Evolutionary conservation across 1,140 invertebrate species (phyloP), one percentile per base, ranked within the genome.

Genomic region (Drosophila sp.): DNA sequence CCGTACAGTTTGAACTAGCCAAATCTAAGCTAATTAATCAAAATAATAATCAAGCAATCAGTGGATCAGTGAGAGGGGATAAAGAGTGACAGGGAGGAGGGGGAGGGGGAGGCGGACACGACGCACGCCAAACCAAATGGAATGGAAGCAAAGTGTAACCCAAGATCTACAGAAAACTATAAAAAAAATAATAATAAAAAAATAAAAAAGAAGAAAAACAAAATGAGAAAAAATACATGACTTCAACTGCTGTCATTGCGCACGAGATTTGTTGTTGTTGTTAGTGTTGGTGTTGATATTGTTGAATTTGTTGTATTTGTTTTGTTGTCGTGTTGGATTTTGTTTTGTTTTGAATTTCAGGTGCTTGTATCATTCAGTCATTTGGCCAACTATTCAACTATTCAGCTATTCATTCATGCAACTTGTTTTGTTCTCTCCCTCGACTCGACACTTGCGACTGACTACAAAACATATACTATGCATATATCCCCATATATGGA

Each of bases 11-110:
- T 89, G 83, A 89, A 89, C 83, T 89, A 89, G 76, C 83, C 83
- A 89, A 89, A 89, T 89, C 83, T 89, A 80, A 78, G 83, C 83
- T 89, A 89, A 89, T 89, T 89, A 89, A 89, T 89, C 83, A 89
- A 89, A 89, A 89, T 89, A 89, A 89, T 89, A 89, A 89, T 89
- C 83, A 89, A 89, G 83, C 83, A 89, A 89, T 89, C 83, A 89
- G 84, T 89, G 83, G 79, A 89, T 89, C 79, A 89, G 4, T 27
- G 16, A 62, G 69, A 76, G 78, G 63, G 29, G 71, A 78, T 51
- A 59, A 58, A 67, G 45, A 51, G 38, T 14, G 14, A 8, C 3
- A 14, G 32, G 34, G 27, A 11, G 11, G 45, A 11, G 27, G 32
- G 25, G n/a, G 9, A 8, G 27, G 36, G 29, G 18, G 27, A 58